Conservation (phyloP, 2,888 invertebrate genomes). For the Lycia hirtaria region DNA sequence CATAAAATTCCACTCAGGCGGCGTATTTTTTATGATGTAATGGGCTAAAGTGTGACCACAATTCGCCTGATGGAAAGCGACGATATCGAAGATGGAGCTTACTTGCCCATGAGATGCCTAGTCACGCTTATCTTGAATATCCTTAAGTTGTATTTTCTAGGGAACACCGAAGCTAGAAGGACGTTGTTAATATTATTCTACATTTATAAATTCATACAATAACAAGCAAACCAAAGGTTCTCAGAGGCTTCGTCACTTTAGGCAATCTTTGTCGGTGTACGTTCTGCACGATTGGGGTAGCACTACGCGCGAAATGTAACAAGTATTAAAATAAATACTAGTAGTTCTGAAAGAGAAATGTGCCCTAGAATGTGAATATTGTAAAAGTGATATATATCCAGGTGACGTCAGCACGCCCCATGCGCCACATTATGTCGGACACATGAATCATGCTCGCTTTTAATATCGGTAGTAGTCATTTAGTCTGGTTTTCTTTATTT, state of each 20-base stretch:
- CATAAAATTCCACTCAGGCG: too few species aligned
- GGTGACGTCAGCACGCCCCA: constrained; percentile 9
- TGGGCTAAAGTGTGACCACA: too few species aligned
- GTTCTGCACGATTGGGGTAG: constrained; percentile 17
- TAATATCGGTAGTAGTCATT: background rate
- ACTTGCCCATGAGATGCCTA: too few species aligned
- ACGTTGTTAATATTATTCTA: too few species aligned
- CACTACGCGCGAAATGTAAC: constrained; percentile 18
- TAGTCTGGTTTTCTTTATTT: constrained; percentile 1
- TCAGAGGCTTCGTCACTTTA: constrained; percentile 7
- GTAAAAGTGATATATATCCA: constrained; percentile 32
- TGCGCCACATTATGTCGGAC: background rate
- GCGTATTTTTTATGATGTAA: too few species aligned
- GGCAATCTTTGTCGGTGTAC: background rate
- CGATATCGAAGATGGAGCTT: too few species aligned
- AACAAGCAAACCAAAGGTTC: too few species aligned
- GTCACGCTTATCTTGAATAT: too few species aligned
- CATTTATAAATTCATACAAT: too few species aligned
- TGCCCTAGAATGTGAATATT: constrained; percentile 59
- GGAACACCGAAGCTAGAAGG: too few species aligned
- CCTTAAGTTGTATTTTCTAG: too few species aligned
- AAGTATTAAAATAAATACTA: constrained; percentile 55
- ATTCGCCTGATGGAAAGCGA: too few species aligned
- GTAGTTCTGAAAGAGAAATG: constrained; percentile 47
- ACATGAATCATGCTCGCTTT: background rate